phyloP scores from a whole-genome alignment of 2,888 invertebrate species.

The Coelinius sp. region DNA sequence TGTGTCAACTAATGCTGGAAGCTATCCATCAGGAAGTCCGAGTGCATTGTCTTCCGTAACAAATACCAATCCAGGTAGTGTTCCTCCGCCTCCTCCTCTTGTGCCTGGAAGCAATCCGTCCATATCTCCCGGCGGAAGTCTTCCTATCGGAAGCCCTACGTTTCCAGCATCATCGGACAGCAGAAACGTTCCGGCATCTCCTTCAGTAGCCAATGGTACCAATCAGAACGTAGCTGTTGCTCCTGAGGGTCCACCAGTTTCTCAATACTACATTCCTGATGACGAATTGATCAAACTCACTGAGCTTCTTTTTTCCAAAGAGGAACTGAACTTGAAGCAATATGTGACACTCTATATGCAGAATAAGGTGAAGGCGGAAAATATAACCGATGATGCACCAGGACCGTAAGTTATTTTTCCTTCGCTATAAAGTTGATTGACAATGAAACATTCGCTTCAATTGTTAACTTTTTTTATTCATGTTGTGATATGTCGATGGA shows the following conservation, averaged over 20 bases:
- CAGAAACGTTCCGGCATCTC: neutral
- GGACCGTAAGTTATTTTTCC: constrained; percentile 57
- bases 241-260: neutral
- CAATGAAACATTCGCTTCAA: no score
- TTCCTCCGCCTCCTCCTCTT: neutral
- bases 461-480: no score
- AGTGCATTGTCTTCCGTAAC: neutral
- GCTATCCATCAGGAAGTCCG: neutral
- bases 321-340: constrained; percentile 51
- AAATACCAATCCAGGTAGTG: neutral
- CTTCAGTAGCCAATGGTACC: constrained; percentile 1
- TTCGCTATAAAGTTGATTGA: no score
- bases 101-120: neutral
- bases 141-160: constrained; percentile 5
- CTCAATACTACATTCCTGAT: constrained; percentile 53
- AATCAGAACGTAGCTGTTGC: constrained; percentile 10
- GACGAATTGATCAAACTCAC: constrained; percentile 58
- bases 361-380: constrained; percentile 44
- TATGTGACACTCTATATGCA: constrained; percentile 60
- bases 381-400: constrained; percentile 55
- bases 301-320: constrained; percentile 58
- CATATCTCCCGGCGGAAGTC: neutral
- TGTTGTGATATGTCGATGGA: no score
- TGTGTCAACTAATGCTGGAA: neutral
- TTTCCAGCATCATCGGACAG: neutral